Percentiles rank a stretch among this genome's conserved stretches.
phyloP scores from a whole-genome alignment of 2,113 vertebrate genomes.

The Puma concolor region DNA sequence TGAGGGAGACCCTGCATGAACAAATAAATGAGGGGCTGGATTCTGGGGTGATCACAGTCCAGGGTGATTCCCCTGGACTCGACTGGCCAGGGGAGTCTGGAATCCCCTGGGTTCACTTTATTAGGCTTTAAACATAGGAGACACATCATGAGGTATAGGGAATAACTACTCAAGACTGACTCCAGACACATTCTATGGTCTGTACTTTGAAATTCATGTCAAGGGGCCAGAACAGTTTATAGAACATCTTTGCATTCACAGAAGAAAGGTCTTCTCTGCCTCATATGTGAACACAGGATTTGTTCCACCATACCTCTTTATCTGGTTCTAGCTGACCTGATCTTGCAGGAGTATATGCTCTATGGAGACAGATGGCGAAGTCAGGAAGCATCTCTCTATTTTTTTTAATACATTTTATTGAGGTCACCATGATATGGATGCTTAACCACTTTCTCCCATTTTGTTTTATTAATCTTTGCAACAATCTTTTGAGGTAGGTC shows the following conservation, averaged over 20 bases:
- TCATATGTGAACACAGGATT: background rate
- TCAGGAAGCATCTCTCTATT: background rate
- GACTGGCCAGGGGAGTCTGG: background rate
- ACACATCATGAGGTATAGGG: background rate
- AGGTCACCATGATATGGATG: background rate
- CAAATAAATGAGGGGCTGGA: background rate
- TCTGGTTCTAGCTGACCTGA: background rate
- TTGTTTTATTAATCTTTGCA: constrained; percentile 34
- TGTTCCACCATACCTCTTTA: background rate
- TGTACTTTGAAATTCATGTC: constrained; percentile 40
- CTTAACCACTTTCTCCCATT: constrained; percentile 15
- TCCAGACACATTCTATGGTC: background rate
- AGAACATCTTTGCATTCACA: background rate
- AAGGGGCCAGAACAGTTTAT: background rate
- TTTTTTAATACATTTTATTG: background rate
- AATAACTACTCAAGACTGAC: background rate
- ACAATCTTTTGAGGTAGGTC: background rate
- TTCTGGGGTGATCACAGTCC: background rate
- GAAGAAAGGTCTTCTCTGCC: background rate
- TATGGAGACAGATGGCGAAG: background rate
- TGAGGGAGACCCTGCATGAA: background rate
- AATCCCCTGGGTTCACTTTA: background rate
- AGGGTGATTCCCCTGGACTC: background rate
- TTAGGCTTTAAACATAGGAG: constrained; percentile 7
- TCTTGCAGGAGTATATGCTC: background rate